A percentile compares a stretch with the other conserved stretches of the same genome.
These are phyloP conservation scores for Poicephalus gulielmi DNA, from an alignment of 2,113 vertebrate genomes.

Conservation along the genomic window DNA sequence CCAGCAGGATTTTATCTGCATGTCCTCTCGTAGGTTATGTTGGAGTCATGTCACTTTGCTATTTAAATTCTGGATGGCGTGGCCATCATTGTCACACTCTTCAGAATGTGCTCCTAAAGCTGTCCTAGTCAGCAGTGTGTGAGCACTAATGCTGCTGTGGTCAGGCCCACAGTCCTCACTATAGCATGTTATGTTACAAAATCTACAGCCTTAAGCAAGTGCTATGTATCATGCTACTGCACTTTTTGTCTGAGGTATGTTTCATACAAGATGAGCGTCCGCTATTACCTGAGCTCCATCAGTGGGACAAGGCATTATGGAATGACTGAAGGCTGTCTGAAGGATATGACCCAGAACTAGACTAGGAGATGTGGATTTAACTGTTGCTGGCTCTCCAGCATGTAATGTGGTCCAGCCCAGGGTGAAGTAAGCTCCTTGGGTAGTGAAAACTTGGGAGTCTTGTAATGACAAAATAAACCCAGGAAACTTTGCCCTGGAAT, in stretches of 20 bases:
- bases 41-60: background rate
- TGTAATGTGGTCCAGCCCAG: background rate
- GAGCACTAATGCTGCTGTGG: rapidly evolving
- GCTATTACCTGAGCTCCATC: rapidly evolving
- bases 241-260: rapidly evolving
- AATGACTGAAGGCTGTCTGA: background rate
- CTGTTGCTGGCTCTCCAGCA: background rate
- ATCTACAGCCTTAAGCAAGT: background rate
- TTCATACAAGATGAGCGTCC: rapidly evolving
- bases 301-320: too few relatives aligned
- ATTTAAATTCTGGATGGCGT: rapidly evolving
- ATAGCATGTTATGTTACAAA: rapidly evolving
- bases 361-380: background rate
- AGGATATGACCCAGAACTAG: background rate
- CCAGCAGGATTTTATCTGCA: background rate
- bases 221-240: rapidly evolving
- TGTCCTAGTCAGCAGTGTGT: rapidly evolving
- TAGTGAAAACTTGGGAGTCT: background rate
- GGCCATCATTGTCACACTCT: background rate
- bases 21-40: rapidly evolving
- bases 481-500: background rate
- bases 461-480: background rate
- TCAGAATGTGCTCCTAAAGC: background rate
- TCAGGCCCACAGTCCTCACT: rapidly evolving
- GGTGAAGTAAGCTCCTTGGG: background rate